Percentiles rank a stretch among this genome's conserved stretches.
These are phyloP conservation scores for Miltochrista miniata DNA, from an alignment of 2,888 invertebrate species.

Conservation along the genomic window DNA sequence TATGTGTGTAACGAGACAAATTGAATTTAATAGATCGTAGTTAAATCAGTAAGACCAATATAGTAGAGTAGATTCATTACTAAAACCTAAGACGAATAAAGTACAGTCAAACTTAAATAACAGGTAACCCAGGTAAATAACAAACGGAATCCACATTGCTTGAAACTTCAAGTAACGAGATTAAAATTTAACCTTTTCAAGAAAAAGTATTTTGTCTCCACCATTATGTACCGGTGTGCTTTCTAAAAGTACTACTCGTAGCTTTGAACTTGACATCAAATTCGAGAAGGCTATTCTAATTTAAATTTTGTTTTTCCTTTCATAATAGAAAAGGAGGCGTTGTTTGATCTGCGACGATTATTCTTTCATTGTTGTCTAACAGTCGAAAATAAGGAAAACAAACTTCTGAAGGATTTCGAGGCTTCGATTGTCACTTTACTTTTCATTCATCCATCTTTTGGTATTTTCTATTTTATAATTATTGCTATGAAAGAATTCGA, in stretches of 20 bases:
- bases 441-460: too few species aligned
- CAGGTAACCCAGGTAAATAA: slow-evolving; percentile 5
- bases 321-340: neutral
- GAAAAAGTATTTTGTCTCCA: slow-evolving; percentile 9
- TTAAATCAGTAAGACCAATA: too few species aligned
- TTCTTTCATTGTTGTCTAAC: neutral
- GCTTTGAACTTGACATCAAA: slow-evolving; percentile 6
- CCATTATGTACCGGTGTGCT: slow-evolving; percentile 11
- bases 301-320: neutral
- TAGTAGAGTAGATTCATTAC: neutral
- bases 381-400: neutral
- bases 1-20: too few species aligned
- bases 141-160: slow-evolving; percentile 5
- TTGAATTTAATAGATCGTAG: too few species aligned
- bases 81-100: slow-evolving; percentile 4
- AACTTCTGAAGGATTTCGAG: neutral
- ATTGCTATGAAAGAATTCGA: too few species aligned
- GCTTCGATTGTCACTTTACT: neutral
- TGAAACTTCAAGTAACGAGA: slow-evolving; percentile 9
- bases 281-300: slow-evolving; percentile 6
- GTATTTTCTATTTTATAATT: too few species aligned
- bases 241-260: slow-evolving; percentile 12
- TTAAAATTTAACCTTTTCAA: slow-evolving; percentile 23
- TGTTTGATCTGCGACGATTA: neutral
- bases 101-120: slow-evolving; percentile 4